A percentile compares a stretch with the other conserved stretches of the same genome.
Evolutionary conservation across 1,140 invertebrate genomes (phyloP).

Genomic region (Copidosoma floridanum): DNA sequence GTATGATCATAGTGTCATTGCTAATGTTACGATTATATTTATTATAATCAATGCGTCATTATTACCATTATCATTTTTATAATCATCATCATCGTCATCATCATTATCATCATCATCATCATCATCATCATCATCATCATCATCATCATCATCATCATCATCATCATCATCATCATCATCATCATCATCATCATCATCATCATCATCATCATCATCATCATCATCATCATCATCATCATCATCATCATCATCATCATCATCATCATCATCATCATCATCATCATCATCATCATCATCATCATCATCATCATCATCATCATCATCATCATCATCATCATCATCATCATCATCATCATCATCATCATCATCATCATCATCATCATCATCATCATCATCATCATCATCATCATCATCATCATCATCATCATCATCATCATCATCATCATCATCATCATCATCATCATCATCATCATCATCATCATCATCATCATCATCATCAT

Average conservation of each 20-base stretch:
- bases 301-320: neutral
- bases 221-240: neutral
- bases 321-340: neutral
- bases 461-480: neutral
- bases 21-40: constrained; percentile 10
- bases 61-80: neutral
- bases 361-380: neutral
- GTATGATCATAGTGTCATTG: neutral
- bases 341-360: neutral
- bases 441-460: neutral
- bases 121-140: neutral
- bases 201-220: neutral
- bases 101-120: neutral
- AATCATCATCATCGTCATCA: neutral
- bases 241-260: neutral
- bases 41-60: neutral
- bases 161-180: neutral
- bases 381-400: neutral
- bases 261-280: neutral
- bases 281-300: neutral
- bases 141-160: neutral
- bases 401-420: neutral
- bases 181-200: neutral
- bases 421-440: neutral
- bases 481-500: neutral